phyloP scores from a whole-genome alignment of 2,797 vertebrate genomes.

The Macrochelys suwanniensis region DNA sequence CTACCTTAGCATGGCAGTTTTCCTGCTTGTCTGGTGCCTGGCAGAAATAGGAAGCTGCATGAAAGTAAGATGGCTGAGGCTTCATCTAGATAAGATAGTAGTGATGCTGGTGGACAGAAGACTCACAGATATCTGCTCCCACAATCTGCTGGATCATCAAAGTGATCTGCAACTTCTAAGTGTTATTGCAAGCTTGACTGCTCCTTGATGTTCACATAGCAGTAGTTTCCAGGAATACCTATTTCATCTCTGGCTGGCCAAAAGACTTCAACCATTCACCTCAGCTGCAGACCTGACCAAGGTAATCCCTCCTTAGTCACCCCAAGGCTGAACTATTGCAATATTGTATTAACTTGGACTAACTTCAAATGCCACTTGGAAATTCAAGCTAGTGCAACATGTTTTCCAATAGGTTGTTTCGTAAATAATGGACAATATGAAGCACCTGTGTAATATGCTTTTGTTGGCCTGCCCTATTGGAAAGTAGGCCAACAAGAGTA shows the following conservation, averaged over 20 bases:
- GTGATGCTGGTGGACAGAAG: neutral
- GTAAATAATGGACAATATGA: too few species aligned
- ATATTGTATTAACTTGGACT: neutral
- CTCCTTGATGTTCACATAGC: neutral
- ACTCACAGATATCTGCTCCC: neutral
- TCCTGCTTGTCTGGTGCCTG: neutral
- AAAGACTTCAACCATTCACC: conserved; percentile 13
- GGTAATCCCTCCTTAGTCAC: neutral
- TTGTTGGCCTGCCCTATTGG: neutral
- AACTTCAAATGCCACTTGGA: neutral
- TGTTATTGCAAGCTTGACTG: neutral
- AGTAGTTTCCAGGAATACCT: neutral
- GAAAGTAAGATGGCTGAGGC: neutral
- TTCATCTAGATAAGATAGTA: neutral
- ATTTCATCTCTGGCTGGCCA: neutral
- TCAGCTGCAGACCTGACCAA: neutral
- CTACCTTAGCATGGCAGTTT: neutral
- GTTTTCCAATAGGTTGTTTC: neutral
- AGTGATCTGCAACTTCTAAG: neutral
- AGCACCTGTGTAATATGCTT: too few species aligned
- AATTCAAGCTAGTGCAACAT: neutral
- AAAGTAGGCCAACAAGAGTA: conserved; percentile 12
- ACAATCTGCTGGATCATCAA: neutral
- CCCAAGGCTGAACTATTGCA: neutral
- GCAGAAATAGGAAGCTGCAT: neutral